phyloP scores from a whole-genome alignment of 2,888 invertebrate species.

The Linnaemya tessellans region DNA sequence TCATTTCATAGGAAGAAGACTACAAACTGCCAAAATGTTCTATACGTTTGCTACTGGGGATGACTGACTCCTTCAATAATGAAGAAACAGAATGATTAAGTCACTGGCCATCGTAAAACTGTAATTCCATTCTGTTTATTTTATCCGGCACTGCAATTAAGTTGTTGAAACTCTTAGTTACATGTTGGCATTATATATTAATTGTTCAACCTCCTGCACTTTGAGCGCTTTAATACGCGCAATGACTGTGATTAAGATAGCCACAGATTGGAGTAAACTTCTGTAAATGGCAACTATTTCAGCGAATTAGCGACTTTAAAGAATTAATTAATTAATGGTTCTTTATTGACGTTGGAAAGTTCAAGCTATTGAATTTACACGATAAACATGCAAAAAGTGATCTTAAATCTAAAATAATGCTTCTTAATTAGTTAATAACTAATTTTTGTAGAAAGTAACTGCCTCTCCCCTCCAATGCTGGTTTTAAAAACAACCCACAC shows the following conservation, averaged over 20 bases:
- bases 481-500: too few species aligned
- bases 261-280: not conserved
- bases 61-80: slow-evolving; percentile 5
- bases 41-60: not conserved
- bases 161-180: slow-evolving; percentile 9
- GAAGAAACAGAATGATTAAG: slow-evolving; percentile 13
- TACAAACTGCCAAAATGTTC: not conserved
- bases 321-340: not conserved
- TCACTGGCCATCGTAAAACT: slow-evolving; percentile 8
- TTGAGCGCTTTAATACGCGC: not conserved
- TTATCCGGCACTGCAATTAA: slow-evolving; percentile 30
- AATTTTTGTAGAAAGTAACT: too few species aligned
- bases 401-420: too few species aligned
- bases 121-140: slow-evolving; percentile 2
- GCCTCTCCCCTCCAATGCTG: too few species aligned
- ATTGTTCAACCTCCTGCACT: slow-evolving; percentile 28
- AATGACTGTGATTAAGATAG: slow-evolving; percentile 2
- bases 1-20: too few species aligned
- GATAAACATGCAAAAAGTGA: too few species aligned
- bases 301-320: not conserved
- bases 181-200: slow-evolving; percentile 27
- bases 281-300: not conserved
- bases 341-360: too few species aligned
- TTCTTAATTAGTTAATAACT: too few species aligned
- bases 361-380: too few species aligned